Evolutionary conservation across 2,888 invertebrate genomes (phyloP).

Genomic region (Zootermopsis nevadensis): DNA sequence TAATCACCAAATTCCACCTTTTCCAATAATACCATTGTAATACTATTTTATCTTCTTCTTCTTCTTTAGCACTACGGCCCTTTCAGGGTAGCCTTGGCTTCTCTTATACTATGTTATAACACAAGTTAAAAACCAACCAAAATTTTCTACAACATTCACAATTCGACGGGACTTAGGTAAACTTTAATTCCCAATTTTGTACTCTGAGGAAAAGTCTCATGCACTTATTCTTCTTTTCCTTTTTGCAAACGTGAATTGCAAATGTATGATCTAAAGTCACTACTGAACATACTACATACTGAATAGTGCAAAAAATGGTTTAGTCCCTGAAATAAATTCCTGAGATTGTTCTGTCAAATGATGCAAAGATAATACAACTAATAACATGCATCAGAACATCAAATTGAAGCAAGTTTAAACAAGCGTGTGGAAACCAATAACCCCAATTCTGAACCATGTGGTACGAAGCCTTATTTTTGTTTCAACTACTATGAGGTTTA

Average conservation of each 20-base stretch:
- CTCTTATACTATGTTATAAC: no score
- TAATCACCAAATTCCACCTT: neutral
- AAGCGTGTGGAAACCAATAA: neutral
- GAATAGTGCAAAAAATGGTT: constrained; percentile 25
- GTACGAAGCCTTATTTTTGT: neutral
- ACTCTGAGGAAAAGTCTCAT: neutral
- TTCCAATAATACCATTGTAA: constrained; percentile 40
- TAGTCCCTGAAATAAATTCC: constrained; percentile 49
- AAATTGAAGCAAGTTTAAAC: neutral
- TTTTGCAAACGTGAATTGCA: neutral
- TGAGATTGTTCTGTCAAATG: constrained; percentile 47
- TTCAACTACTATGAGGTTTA: neutral
- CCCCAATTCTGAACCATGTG: neutral
- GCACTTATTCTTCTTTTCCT: neutral
- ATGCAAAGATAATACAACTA: constrained; percentile 26
- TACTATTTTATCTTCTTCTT: no score
- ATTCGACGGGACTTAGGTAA: neutral
- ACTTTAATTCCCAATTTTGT: constrained; percentile 16
- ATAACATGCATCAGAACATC: neutral
- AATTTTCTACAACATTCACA: neutral
- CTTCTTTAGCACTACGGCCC: no score
- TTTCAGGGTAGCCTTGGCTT: no score
- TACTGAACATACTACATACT: constrained; percentile 38
- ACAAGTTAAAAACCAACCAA: neutral
- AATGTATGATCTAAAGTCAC: constrained; percentile 9